These are phyloP conservation scores for Percina caprodes DNA, from an alignment of 2,113 vertebrate genomes.

Conservation along the genomic window DNA sequence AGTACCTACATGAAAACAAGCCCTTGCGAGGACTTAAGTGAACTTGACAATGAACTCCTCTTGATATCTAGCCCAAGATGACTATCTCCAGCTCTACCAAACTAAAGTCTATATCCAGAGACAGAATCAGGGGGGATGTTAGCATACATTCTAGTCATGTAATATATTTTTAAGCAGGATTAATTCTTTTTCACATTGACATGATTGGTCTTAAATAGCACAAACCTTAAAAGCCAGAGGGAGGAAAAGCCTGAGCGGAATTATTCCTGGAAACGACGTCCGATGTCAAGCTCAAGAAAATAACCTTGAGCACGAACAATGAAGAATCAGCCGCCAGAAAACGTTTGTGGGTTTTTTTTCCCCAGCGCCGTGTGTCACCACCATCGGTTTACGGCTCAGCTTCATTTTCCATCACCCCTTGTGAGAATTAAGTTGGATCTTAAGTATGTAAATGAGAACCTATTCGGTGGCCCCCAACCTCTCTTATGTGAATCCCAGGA, in stretches of 20 bases:
- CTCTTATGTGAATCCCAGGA: slow-evolving; percentile 84
- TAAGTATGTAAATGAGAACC: slow-evolving; percentile 88
- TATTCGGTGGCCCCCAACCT: slow-evolving; percentile 76
- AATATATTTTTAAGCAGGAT: slow-evolving; percentile 79
- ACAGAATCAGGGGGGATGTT: slow-evolving; percentile 71
- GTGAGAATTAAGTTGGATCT: slow-evolving; percentile 87
- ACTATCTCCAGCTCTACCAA: slow-evolving; percentile 62
- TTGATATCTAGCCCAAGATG: slow-evolving; percentile 49
- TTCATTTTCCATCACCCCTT: slow-evolving; percentile 81
- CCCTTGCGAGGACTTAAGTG: slow-evolving; percentile 36
- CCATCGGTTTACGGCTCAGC: slow-evolving; percentile 70
- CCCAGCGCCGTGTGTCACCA: slow-evolving; percentile 62
- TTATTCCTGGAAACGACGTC: slow-evolving; percentile 79
- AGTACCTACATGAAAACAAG: slow-evolving; percentile 63
- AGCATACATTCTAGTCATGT: slow-evolving; percentile 73
- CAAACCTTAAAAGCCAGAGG: slow-evolving; percentile 78
- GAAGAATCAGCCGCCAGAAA: slow-evolving; percentile 79
- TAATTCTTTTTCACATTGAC: slow-evolving; percentile 79
- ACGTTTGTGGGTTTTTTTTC: slow-evolving; percentile 71
- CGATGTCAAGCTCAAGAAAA: slow-evolving; percentile 76
- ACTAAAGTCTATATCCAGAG: slow-evolving; percentile 69
- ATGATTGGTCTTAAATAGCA: slow-evolving; percentile 84
- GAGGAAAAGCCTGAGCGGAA: slow-evolving; percentile 76
- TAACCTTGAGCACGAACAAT: slow-evolving; percentile 83
- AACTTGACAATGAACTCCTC: slow-evolving; percentile 70